Evolutionary conservation across 2,797 vertebrate species (phyloP).

Genomic region (Squalus acanthias): DNA sequence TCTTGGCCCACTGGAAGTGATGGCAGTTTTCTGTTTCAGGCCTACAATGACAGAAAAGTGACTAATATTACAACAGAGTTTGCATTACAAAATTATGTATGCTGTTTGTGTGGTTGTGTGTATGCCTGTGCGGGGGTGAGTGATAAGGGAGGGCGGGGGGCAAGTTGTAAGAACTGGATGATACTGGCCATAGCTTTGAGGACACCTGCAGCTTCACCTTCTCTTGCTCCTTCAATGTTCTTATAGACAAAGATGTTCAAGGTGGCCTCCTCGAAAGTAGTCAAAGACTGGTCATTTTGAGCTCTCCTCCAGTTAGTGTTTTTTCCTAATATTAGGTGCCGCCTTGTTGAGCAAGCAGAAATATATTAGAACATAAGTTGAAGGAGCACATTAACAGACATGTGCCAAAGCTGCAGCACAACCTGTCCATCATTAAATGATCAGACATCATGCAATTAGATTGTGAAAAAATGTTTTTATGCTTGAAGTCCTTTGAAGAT

Average conservation of each 20-base stretch:
- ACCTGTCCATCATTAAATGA: neutral
- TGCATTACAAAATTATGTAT: neutral
- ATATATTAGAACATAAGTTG: neutral
- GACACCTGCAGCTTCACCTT: neutral
- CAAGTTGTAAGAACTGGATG: neutral
- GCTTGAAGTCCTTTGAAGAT: neutral
- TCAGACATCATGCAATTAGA: neutral
- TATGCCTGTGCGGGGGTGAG: no score
- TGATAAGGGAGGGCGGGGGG: no score
- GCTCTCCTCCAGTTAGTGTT: neutral
- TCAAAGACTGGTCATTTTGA: neutral
- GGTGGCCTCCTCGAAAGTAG: neutral
- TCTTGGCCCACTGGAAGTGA: no score
- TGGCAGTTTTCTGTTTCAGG: no score
- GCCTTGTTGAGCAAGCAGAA: neutral
- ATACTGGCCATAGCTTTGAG: neutral
- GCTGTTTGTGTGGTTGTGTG: no score
- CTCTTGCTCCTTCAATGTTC: neutral
- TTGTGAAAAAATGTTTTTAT: neutral
- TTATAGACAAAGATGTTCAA: neutral
- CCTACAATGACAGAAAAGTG: neutral
- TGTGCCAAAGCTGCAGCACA: neutral
- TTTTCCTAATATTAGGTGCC: neutral
- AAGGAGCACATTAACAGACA: neutral
- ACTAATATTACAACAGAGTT: neutral